Evolutionary conservation across 2,113 vertebrate genomes (phyloP), one percentile per base, ranked within the genome.

Genomic region (Ploceus nigricollis): DNA sequence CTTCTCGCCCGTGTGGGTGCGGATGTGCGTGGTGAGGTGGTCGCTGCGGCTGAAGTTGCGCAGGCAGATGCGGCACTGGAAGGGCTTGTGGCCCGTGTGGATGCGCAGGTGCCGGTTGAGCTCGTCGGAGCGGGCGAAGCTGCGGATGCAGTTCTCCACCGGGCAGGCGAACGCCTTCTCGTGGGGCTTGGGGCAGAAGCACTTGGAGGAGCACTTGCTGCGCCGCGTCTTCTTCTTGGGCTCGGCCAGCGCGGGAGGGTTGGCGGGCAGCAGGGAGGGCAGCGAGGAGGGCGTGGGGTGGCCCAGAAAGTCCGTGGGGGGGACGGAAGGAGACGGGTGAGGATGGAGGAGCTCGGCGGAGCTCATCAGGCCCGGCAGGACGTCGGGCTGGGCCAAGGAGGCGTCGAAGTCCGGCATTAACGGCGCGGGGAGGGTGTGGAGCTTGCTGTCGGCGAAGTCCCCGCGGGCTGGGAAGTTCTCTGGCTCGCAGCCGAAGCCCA

Each of bases 21-120:
- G 98, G 97, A 99, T 99, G 98, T 99, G 99, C 40, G 99, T 99
- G 97, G 99, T 99, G 58, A 99, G 98, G 98, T 99, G 99, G 96
- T 99, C 99, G 42, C 99, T 99, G 90, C 99, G 99, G 98, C 99
- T 99, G 98, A 99, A 99, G 94, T 98, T 99, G 93, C 99, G 98
- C 98, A 99, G 94, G 97, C 99, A 99, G 98, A 99, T 99, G 97
- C 99, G 99, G 97, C 99, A 99, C 98, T 99, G 99, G 98, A 99
- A 99, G 50, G 99, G 99, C 72, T 99, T 99, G 98, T 99, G 99
- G 72, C 99, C 99, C 1, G 99, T 99, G 96, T 99, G 99, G 98
- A 99, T 99, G 60, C 99, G 99, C 89, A 99, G 99, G 98, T 99
- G 99, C 84, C 99, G 95, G 97, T 99, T 99, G 95, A 99, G 99